Conservation (phyloP, 2,113 vertebrate species). For the Carollia perspicillata region DNA sequence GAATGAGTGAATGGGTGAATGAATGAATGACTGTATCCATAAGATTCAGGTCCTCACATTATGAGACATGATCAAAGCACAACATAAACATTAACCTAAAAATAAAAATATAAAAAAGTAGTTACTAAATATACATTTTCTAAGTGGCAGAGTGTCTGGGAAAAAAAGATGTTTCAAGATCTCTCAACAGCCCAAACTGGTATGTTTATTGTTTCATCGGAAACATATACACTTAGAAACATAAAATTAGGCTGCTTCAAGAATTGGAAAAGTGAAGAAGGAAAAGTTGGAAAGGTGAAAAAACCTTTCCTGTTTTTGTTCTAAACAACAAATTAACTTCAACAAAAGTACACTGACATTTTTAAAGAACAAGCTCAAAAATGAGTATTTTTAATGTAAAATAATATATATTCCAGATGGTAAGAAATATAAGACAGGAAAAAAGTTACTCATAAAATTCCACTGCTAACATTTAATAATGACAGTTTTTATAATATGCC, state of each 20-base stretch:
- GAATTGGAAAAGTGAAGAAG: not conserved
- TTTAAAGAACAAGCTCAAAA: slow-evolving; percentile 19
- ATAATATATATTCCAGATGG: not conserved
- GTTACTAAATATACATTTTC: slow-evolving; percentile 6
- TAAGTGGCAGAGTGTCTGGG: not conserved
- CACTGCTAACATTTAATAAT: not conserved
- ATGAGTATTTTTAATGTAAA: slow-evolving; percentile 29
- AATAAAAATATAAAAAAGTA: slow-evolving; percentile 27
- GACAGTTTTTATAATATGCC: not conserved
- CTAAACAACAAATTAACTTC: slow-evolving; percentile 28
- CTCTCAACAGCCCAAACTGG: not conserved
- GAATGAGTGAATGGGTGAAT: not conserved
- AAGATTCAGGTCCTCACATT: not conserved
- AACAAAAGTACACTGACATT: not conserved
- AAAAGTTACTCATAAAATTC: not conserved
- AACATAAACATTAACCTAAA: slow-evolving; percentile 26
- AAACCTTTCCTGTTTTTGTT: not conserved
- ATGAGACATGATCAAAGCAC: not conserved
- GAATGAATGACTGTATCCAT: not conserved
- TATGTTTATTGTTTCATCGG: slow-evolving; percentile 9
- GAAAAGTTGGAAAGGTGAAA: not conserved
- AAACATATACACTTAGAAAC: slow-evolving; percentile 6
- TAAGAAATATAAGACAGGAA: not conserved
- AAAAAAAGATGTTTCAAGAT: not conserved
- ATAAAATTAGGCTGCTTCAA: slow-evolving; percentile 1